A percentile compares a stretch with the other conserved stretches of the same genome.
Conservation (phyloP, 1,140 invertebrate species). For the Drosophila sp. region DNA sequence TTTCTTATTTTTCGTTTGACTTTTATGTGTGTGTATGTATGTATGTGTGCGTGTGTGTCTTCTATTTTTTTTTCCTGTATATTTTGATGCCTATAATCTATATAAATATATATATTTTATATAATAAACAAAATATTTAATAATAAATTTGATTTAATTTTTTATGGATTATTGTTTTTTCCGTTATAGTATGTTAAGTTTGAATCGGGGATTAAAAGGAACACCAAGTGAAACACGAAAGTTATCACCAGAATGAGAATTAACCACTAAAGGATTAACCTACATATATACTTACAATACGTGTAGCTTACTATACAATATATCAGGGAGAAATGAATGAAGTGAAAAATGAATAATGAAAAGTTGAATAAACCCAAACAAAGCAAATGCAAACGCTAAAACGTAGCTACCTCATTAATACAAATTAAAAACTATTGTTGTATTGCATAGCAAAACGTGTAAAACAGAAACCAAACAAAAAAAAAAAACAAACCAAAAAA, state of each 20-base stretch:
- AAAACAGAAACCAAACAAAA: neutral
- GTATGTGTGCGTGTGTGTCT: neutral
- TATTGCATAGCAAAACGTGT: constrained; percentile 11
- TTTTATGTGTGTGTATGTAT: constrained; percentile 5
- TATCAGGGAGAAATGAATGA: constrained; percentile 59
- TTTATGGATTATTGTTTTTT: constrained; percentile 39
- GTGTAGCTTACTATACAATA: constrained; percentile 28
- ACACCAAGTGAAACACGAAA: constrained; percentile 27
- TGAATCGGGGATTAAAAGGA: neutral
- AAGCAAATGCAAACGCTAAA: constrained; percentile 20
- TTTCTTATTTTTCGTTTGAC: constrained; percentile 30
- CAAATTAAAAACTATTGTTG: constrained; percentile 5
- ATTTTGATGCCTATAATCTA: constrained; percentile 60
- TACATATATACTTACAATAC: constrained; percentile 3
- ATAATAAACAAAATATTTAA: constrained; percentile 58
- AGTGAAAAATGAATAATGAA: neutral
- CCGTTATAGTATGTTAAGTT: constrained; percentile 28
- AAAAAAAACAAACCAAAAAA: neutral
- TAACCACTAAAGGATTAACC: constrained; percentile 24
- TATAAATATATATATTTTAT: constrained; percentile 57
- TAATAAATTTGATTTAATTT: constrained; percentile 55
- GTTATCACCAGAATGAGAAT: constrained; percentile 29
- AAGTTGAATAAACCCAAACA: constrained; percentile 26
- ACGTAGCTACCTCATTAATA: constrained; percentile 9
- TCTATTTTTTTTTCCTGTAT: constrained; percentile 50